Evolutionary conservation across 2,113 vertebrate species (phyloP).

Genomic region (Larimichthys polyactis): DNA sequence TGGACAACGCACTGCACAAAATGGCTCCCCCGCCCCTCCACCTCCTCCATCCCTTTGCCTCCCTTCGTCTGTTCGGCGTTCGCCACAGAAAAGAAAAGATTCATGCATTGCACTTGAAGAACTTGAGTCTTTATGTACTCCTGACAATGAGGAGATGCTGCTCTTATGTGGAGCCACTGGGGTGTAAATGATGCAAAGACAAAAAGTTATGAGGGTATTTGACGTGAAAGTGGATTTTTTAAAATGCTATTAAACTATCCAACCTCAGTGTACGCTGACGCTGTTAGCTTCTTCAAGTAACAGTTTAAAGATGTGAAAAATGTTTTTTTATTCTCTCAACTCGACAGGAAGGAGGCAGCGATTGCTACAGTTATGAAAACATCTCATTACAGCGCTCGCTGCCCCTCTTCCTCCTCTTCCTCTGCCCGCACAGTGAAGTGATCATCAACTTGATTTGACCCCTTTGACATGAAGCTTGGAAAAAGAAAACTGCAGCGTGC

Average conservation of each 20-base stretch:
- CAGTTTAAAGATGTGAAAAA: neutral
- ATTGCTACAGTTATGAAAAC: neutral
- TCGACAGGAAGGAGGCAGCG: neutral
- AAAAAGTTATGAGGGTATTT: constrained; percentile 13
- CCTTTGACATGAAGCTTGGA: neutral
- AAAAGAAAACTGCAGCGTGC: neutral
- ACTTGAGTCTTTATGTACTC: constrained; percentile 41
- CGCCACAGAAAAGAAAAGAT: constrained; percentile 64
- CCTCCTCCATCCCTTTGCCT: constrained; percentile 3
- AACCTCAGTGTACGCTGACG: neutral
- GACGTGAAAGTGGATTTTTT: constrained; percentile 8
- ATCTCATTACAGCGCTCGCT: constrained; percentile 1
- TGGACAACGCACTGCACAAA: constrained; percentile 83
- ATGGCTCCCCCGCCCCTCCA: constrained; percentile 57
- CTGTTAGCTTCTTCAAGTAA: neutral
- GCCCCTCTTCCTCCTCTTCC: neutral
- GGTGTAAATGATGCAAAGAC: constrained; percentile 52
- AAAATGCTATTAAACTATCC: neutral
- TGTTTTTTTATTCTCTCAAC: neutral
- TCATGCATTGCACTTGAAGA: constrained; percentile 57
- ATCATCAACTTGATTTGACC: neutral
- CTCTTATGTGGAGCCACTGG: constrained; percentile 46
- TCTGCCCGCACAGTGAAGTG: constrained; percentile 11
- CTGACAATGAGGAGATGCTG: constrained; percentile 53
- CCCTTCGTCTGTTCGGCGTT: constrained; percentile 41